Percentiles rank a stretch among this genome's conserved stretches.
These are phyloP conservation scores for Triplophysa rosa DNA, from an alignment of 2,113 vertebrate species.

Conservation along the genomic window DNA sequence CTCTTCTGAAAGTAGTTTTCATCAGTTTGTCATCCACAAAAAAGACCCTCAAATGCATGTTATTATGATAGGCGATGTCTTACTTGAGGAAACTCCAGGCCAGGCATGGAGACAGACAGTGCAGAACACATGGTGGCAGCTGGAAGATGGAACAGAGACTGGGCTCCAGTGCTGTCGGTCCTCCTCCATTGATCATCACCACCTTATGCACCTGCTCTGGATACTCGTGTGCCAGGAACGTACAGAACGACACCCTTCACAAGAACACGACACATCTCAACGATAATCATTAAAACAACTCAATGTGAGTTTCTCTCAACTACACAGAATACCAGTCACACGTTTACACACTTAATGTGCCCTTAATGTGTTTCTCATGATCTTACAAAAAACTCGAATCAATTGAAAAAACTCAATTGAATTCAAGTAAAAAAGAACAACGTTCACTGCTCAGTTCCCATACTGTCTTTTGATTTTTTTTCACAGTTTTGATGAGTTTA, in stretches of 20 bases:
- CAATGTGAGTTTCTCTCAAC: too few relatives aligned
- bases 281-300: neutral
- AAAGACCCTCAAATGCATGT: too few relatives aligned
- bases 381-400: too few relatives aligned
- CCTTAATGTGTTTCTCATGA: too few relatives aligned
- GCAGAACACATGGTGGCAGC: slow-evolving; percentile 90
- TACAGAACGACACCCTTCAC: slow-evolving; percentile 95
- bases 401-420: too few relatives aligned
- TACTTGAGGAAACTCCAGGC: slow-evolving; percentile 99
- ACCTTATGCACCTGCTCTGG: slow-evolving; percentile 95
- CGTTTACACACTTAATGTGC: too few relatives aligned
- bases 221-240: slow-evolving; percentile 95
- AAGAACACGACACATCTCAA: neutral
- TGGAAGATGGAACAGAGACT: slow-evolving; percentile 98
- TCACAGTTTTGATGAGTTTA: too few relatives aligned
- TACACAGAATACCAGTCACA: too few relatives aligned
- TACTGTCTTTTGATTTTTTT: too few relatives aligned
- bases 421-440: too few relatives aligned
- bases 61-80: slow-evolving; percentile 52
- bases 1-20: too few relatives aligned
- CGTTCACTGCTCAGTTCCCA: too few relatives aligned
- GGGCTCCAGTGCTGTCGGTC: slow-evolving; percentile 93
- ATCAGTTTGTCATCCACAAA: neutral
- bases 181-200: slow-evolving; percentile 96
- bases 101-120: slow-evolving; percentile 91